Percentiles rank a stretch among this genome's conserved stretches.
Conservation (phyloP, 2,888 invertebrate species). For the Scrobipalpa atriplicella region DNA sequence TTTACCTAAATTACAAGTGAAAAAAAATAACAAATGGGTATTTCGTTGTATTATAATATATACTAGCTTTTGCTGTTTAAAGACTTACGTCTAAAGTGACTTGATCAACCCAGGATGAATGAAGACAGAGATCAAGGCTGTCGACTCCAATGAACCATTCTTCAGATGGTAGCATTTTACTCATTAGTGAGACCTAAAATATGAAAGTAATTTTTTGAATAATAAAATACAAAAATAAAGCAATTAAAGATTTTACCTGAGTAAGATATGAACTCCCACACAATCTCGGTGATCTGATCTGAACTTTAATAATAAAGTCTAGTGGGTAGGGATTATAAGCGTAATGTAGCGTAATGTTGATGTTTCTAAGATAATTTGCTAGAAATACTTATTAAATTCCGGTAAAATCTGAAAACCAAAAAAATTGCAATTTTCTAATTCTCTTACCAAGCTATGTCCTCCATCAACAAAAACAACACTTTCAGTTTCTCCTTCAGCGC, state of each 20-base stretch:
- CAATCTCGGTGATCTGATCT: too few relatives aligned
- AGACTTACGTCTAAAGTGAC: slow-evolving; percentile 77
- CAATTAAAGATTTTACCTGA: too few relatives aligned
- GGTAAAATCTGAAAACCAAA: neutral
- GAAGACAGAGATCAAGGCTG: slow-evolving; percentile 82
- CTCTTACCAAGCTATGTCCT: slow-evolving; percentile 89
- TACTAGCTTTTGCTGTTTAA: too few relatives aligned
- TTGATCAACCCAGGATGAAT: slow-evolving; percentile 82
- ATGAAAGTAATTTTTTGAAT: neutral
- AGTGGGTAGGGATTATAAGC: too few relatives aligned
- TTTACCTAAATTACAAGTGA: too few relatives aligned
- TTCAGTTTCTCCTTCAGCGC: slow-evolving; percentile 88
- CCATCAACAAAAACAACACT: slow-evolving; percentile 95
- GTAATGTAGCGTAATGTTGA: too few relatives aligned
- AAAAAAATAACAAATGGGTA: too few relatives aligned
- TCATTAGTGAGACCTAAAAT: slow-evolving; percentile 81
- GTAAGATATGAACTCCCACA: too few relatives aligned
- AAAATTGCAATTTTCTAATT: neutral
- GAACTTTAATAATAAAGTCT: too few relatives aligned
- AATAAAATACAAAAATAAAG: neutral
- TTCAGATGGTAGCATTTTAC: slow-evolving; percentile 84
- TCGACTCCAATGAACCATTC: slow-evolving; percentile 87
- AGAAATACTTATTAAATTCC: too few relatives aligned
- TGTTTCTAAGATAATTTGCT: too few relatives aligned
- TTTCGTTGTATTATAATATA: too few relatives aligned